Evolutionary conservation across 2,888 invertebrate genomes (phyloP).

Genomic region (Mythimna loreyi): DNA sequence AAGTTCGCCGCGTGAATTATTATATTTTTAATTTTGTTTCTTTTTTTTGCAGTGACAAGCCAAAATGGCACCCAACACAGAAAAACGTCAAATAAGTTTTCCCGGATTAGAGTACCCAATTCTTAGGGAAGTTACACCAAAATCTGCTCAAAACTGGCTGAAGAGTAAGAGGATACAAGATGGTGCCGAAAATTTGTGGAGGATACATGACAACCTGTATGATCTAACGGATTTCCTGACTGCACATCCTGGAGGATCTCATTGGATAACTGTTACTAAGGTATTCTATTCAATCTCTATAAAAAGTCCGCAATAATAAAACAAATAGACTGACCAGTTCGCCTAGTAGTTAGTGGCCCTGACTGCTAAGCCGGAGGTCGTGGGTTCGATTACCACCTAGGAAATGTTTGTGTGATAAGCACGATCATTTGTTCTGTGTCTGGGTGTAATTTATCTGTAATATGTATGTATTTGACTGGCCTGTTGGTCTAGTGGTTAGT

Average conservation of each 20-base stretch:
- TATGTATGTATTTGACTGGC: too few relatives aligned
- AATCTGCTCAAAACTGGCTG: constrained; percentile 91
- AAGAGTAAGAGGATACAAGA: constrained; percentile 92
- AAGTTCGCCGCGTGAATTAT: too few relatives aligned
- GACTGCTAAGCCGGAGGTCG: too few relatives aligned
- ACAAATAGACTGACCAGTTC: too few relatives aligned
- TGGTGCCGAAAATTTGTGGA: constrained; percentile 95
- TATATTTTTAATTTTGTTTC: background rate
- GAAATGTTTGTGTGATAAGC: too few relatives aligned
- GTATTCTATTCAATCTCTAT: constrained; percentile 85
- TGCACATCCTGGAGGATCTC: constrained; percentile 96
- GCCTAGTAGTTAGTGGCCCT: too few relatives aligned
- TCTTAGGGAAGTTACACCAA: constrained; percentile 81
- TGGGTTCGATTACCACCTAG: too few relatives aligned
- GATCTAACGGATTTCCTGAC: constrained; percentile 95
- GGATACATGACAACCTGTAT: constrained; percentile 95
- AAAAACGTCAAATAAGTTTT: constrained; percentile 82
- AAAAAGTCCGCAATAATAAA: too few relatives aligned
- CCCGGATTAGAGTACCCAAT: constrained; percentile 89
- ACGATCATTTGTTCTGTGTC: too few relatives aligned
- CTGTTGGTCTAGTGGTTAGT: too few relatives aligned
- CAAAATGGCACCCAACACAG: constrained; percentile 77
- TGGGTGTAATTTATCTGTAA: too few relatives aligned
- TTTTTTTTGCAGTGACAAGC: constrained; percentile 30
- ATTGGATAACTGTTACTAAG: constrained; percentile 94